Base-by-base conservation (phyloP, 2,888 invertebrate species). In the Alloscopus bannaensis region DNA sequence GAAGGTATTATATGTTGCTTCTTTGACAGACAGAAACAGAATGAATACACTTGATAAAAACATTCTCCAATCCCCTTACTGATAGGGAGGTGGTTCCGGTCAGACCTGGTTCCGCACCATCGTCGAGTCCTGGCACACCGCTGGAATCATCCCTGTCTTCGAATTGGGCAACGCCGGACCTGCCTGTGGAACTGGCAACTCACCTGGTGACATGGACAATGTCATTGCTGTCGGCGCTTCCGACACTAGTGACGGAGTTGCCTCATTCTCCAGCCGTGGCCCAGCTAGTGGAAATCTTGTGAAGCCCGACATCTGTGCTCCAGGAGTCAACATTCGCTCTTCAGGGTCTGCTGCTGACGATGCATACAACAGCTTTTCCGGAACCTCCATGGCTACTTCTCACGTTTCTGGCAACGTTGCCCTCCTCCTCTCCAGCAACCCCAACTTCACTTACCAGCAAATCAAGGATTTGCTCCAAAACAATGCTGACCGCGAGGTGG, bases 81-180 rank as follows among this genome's bases (percentile, higher is more conserved):
- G n/a, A n/a, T 47, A 16, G 18, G 18, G 62, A 36, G 77, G 81
- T 50, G 81, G 77, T 28, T 73, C 68, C 47, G 69, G 62, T 0
- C 18, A 62, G 29, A 16, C 55, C 16, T 77, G 36, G 16, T 81
- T 47, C 59, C 57, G 70, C 11, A 36, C 29, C 0, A 26, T 73
- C 13, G 59, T 81, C 45, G 18, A 20, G 13, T 47, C 78, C 16
- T 81, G 81, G 81, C 11, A 29, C 1, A 31, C 69, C 16, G 78
- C 73, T 1, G 42, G 59, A 0, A 78, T 78, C 36, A 64, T 77
- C 42, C 77, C 81, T 16, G 81, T 81, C 3, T 81, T 81, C 36
- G 36, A 47, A 0, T 40, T 40, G 22, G 75, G 75, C 18, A 60
- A 68, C n/a, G 50, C 20, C n/a, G 75, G 75, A 24, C 68, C 75